Conservation (phyloP, 2,797 vertebrate genomes). For the Phaenicophaeus curvirostris region DNA sequence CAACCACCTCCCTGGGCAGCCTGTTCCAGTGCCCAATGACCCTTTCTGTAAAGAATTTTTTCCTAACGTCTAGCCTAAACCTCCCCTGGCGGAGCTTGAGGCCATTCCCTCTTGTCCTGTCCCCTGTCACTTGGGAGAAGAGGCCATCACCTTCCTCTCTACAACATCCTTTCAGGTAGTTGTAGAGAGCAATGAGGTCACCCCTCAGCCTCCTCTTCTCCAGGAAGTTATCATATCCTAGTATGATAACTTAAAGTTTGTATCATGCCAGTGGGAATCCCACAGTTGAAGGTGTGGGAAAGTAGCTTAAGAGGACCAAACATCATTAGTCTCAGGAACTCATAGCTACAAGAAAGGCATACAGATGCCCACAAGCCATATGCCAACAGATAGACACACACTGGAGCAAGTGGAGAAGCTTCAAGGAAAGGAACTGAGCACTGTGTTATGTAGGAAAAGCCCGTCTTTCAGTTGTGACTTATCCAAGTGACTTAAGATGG, state of each 20-base stretch:
- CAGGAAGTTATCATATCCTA: too few relatives aligned
- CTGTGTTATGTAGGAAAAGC: background rate
- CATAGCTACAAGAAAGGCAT: background rate
- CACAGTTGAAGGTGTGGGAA: background rate
- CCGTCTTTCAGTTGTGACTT: background rate
- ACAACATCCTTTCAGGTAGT: too few relatives aligned
- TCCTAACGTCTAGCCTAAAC: too few relatives aligned
- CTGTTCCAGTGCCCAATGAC: too few relatives aligned
- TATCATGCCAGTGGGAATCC: background rate
- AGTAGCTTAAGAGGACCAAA: background rate
- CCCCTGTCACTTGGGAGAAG: too few relatives aligned
- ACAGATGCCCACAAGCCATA: background rate
- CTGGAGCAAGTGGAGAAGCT: background rate
- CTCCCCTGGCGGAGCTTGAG: too few relatives aligned
- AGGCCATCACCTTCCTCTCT: too few relatives aligned
- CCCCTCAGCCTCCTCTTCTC: too few relatives aligned
- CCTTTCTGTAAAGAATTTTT: too few relatives aligned
- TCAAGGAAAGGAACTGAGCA: background rate
- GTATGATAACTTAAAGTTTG: background rate
- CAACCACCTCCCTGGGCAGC: too few relatives aligned
- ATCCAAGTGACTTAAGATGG: background rate
- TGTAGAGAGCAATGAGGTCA: too few relatives aligned
- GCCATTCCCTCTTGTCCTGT: too few relatives aligned
- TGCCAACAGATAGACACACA: fast-evolving
- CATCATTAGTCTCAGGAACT: background rate